These are phyloP conservation scores for Parazoanthus swiftii DNA, from an alignment of 92 coral and sea anemone species.

Conservation along the genomic window DNA sequence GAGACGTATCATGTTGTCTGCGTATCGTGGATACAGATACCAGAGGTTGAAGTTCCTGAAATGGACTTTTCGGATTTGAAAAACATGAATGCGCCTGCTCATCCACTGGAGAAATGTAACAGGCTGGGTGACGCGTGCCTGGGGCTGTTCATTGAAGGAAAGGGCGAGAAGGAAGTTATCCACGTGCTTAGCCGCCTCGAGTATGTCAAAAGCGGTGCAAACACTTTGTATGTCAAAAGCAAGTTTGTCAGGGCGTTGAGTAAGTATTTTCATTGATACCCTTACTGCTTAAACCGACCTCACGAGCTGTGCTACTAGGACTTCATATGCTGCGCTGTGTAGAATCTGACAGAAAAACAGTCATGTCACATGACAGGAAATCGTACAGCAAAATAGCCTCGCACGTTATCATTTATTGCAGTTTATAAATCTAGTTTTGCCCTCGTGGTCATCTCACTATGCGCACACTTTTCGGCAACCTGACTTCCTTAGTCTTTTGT, in stretches of 20 bases:
- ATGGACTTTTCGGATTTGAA: neutral
- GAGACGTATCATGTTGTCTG: neutral
- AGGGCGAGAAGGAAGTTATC: constrained; percentile 5
- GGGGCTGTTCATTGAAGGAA: constrained; percentile 34
- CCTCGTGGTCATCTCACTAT: too few relatives aligned
- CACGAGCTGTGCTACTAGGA: neutral
- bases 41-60: constrained; percentile 38
- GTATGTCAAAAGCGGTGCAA: constrained; percentile 6
- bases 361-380: too few relatives aligned
- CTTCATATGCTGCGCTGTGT: too few relatives aligned
- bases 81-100: neutral
- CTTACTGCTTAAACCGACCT: neutral
- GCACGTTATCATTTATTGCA: too few relatives aligned
- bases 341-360: too few relatives aligned
- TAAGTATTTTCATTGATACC: neutral
- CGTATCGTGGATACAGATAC: constrained; percentile 16
- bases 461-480: too few relatives aligned
- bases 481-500: too few relatives aligned
- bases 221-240: constrained; percentile 41
- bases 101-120: neutral
- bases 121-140: constrained; percentile 27
- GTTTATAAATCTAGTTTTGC: too few relatives aligned
- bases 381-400: too few relatives aligned
- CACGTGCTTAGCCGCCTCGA: constrained; percentile 18
- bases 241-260: constrained; percentile 28